Evolutionary conservation across 2,888 invertebrate genomes (phyloP), one percentile per base, ranked within the genome.

Genomic region (Sarcophaga rosellei): DNA sequence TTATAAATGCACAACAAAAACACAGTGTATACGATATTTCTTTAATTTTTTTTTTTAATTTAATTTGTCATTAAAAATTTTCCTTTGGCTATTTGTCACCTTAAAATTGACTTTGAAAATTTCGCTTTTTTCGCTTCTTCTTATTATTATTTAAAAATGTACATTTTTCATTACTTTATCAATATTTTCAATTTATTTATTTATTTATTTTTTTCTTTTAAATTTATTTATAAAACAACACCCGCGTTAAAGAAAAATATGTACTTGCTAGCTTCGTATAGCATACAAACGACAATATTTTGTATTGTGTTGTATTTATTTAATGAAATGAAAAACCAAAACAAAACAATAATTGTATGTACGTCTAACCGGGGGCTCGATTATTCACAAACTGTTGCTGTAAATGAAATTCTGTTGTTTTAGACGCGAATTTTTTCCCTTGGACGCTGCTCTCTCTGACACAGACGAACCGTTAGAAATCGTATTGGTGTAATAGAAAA

Each of bases 331-430:
- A 69, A 45, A 62, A 75, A 79, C 8, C 75, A 57, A 69, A 76
- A 77, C 25, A 53, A 35, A 35, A 35, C 10, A 8, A 35, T 10
- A 35, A 8, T 35, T 35, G 35, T 35, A 86, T 35, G 35, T 35
- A 86, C 84, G 84, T 84, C 84, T 75, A 63, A n/a, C 70, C 68
- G 78, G 62, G 10, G 61, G 70, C 35, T 78, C 81, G 86, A 79
- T 81, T 84, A 57, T 75, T 70, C 74, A 57, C 74, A 59, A 86
- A 86, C 86, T 86, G 84, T 81, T 75, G 86, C 81, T 15, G 70
- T 23, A 63, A 59, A 74, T 35, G 12, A 66, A 20, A 74, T 21
- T 47, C 47, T 21, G 25, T 63, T 68, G 53, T 62, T 69, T 80
- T 45, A 74, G 73, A 44, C 0, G 35, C 62, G 5, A 53, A 59